Conservation (phyloP, 2,113 vertebrate genomes). For the Periophthalmus modestus region DNA sequence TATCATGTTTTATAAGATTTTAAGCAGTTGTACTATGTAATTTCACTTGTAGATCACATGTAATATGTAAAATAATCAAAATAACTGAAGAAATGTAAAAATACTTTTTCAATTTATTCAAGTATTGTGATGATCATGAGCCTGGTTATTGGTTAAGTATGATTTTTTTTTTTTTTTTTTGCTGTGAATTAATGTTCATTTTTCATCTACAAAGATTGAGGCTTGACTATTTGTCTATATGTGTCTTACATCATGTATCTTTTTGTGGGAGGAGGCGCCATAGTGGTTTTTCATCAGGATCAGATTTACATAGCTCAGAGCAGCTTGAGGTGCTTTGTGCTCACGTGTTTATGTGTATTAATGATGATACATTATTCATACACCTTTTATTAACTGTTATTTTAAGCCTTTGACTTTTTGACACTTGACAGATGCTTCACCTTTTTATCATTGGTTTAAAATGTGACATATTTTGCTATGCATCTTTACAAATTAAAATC, state of each 20-base stretch:
- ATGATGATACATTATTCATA: constrained; percentile 47
- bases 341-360: constrained; percentile 10
- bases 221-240: background rate
- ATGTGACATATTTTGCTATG: background rate
- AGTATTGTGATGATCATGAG: too few relatives aligned
- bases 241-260: background rate
- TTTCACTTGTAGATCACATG: too few relatives aligned
- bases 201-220: background rate
- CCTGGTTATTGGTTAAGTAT: too few relatives aligned
- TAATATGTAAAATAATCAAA: too few relatives aligned
- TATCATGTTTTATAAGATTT: too few relatives aligned
- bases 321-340: constrained; percentile 19
- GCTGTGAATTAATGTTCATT: background rate
- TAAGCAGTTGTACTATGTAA: too few relatives aligned
- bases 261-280: background rate
- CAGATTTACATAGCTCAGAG: constrained; percentile 9
- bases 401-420: constrained; percentile 49
- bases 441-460: background rate
- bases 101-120: too few relatives aligned
- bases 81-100: too few relatives aligned
- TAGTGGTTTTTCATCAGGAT: constrained; percentile 26
- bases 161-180: background rate
- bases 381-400: constrained; percentile 25
- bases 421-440: constrained; percentile 24
- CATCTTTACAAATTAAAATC: background rate